Conservation (phyloP, 1,140 invertebrate genomes). For the Drosophila simulans region DNA sequence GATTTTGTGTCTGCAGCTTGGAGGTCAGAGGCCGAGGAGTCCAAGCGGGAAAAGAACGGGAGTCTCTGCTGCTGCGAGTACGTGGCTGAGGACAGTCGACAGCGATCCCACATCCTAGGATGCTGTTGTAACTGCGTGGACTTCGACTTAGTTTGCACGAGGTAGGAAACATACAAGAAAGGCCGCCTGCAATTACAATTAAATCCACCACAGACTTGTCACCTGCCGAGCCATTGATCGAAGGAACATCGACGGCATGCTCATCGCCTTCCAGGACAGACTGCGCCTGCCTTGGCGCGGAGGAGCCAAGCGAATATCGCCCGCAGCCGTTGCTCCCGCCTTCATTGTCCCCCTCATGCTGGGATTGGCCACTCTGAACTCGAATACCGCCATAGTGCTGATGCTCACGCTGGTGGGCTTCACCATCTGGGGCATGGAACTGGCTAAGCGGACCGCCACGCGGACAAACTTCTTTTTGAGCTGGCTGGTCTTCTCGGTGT, state of each 20-base stretch:
- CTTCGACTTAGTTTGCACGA: conserved; percentile 84
- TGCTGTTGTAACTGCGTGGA: conserved; percentile 87
- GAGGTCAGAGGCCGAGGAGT: conserved; percentile 47
- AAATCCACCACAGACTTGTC: conserved; percentile 47
- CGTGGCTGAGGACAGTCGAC: conserved; percentile 83
- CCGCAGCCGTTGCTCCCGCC: conserved; percentile 82
- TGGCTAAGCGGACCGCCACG: conserved; percentile 63
- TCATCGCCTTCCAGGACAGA: conserved; percentile 86
- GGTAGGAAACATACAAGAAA: conserved; percentile 27
- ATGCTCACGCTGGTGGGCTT: conserved; percentile 80
- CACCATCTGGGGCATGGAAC: conserved; percentile 75
- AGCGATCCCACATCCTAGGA: conserved; percentile 86
- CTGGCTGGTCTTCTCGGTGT: conserved; percentile 83
- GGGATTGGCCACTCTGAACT: conserved; percentile 84
- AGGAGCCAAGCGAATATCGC: conserved; percentile 85
- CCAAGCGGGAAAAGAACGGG: background rate
- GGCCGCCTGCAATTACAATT: background rate
- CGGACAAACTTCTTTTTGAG: conserved; percentile 84
- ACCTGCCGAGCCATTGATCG: conserved; percentile 61
- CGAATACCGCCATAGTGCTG: conserved; percentile 79
- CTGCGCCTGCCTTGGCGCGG: conserved; percentile 86
- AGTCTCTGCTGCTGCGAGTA: conserved; percentile 87
- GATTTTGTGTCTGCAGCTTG: conserved; percentile 44
- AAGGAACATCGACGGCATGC: conserved; percentile 63
- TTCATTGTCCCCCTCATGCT: conserved; percentile 84